These are phyloP conservation scores for Eupristina koningsbergeri DNA, from an alignment of 1,140 invertebrate species.

Conservation along the genomic window DNA sequence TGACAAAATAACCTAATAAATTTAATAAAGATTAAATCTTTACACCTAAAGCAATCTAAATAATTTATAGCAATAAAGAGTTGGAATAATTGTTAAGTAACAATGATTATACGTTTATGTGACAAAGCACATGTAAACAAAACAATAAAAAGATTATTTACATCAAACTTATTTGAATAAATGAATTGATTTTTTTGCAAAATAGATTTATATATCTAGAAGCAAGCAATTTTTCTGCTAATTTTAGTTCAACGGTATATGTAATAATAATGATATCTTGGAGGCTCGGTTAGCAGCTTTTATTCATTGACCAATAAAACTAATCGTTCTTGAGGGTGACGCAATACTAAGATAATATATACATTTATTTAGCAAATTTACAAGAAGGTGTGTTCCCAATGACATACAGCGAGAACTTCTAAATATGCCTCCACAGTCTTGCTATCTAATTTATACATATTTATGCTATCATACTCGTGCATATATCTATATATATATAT, in stretches of 20 bases:
- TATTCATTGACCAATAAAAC: slow-evolving; percentile 28
- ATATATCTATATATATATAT: not conserved
- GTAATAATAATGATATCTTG: slow-evolving; percentile 1
- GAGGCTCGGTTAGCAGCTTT: slow-evolving; percentile 19
- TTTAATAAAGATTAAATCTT: too few relatives aligned
- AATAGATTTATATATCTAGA: not conserved
- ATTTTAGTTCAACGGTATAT: not conserved
- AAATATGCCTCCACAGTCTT: not conserved
- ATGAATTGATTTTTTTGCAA: not conserved
- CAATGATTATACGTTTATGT: too few relatives aligned
- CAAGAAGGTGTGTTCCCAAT: slow-evolving; percentile 30
- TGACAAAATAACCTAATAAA: too few relatives aligned
- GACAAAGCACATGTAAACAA: too few relatives aligned
- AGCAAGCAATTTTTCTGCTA: not conserved
- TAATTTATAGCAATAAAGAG: not conserved
- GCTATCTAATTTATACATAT: slow-evolving; percentile 8
- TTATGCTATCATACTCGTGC: too few relatives aligned
- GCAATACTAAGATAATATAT: not conserved
- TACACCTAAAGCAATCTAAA: not conserved
- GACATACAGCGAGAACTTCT: not conserved
- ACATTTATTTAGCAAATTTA: not conserved
- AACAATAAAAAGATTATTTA: too few relatives aligned
- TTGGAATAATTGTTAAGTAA: not conserved
- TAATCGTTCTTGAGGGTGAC: slow-evolving; percentile 12
- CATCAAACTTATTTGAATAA: too few relatives aligned